These are phyloP conservation scores for Neofelis nebulosa DNA, from an alignment of 2,113 vertebrate species.

Conservation along the genomic window DNA sequence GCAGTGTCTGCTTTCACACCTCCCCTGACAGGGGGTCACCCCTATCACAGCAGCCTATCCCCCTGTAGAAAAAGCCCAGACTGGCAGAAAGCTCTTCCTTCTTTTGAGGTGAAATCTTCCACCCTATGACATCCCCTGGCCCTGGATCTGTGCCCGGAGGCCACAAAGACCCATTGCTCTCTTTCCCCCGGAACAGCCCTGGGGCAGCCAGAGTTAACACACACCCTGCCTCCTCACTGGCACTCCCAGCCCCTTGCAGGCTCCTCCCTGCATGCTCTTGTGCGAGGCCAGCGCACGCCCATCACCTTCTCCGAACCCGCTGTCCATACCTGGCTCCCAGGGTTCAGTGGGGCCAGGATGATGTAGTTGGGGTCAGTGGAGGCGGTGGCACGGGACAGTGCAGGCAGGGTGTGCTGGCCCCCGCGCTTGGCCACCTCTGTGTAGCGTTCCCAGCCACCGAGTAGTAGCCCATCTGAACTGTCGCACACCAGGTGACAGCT, in stretches of 20 bases:
- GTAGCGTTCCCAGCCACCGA: conserved; percentile 87
- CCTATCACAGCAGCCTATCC: background rate
- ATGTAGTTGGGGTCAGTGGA: conserved; percentile 95
- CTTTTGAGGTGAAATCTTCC: background rate
- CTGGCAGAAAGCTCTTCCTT: background rate
- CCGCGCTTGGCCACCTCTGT: conserved; percentile 86
- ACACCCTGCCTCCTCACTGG: background rate
- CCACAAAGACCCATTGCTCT: background rate
- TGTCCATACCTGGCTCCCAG: conserved; percentile 92
- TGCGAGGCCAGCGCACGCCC: background rate
- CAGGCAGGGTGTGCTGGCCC: conserved; percentile 83
- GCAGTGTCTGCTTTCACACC: background rate
- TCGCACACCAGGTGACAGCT: conserved; percentile 91
- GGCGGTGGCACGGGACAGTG: conserved; percentile 87
- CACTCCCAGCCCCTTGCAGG: background rate
- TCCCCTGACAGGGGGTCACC: background rate
- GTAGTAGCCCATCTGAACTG: conserved; percentile 81
- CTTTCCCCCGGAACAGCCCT: background rate
- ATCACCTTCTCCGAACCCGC: background rate
- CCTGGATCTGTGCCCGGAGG: background rate
- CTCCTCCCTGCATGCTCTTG: background rate
- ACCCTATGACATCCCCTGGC: background rate
- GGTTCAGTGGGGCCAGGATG: conserved; percentile 93
- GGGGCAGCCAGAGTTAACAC: background rate
- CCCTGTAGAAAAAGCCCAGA: background rate